These are phyloP conservation scores for Antheraea mylitta DNA, from an alignment of 1,140 invertebrate species.

Conservation along the genomic window DNA sequence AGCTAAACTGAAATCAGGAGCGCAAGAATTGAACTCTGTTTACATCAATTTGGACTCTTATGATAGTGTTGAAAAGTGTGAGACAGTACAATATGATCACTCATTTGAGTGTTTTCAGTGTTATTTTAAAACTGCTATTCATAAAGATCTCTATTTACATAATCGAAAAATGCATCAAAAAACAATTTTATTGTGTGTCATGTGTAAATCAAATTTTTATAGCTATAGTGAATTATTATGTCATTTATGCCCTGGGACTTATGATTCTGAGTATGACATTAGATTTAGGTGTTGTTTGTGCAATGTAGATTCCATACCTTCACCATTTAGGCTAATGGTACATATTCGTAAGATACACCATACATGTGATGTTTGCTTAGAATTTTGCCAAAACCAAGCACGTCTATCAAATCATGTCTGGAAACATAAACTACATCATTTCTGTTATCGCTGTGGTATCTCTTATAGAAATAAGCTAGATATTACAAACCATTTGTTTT, in stretches of 20 bases:
- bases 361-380: conserved; percentile 91
- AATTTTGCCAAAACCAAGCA: conserved; percentile 87
- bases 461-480: conserved; percentile 92
- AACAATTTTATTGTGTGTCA: conserved; percentile 87
- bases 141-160: conserved; percentile 91
- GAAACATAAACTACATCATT: conserved; percentile 92
- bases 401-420: conserved; percentile 90
- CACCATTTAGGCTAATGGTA: conserved; percentile 91
- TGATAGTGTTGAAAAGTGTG: conserved; percentile 78
- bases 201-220: conserved; percentile 92
- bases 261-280: conserved; percentile 83
- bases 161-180: conserved; percentile 92
- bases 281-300: conserved; percentile 87
- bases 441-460: conserved; percentile 91
- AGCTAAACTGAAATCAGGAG: conserved; percentile 81
- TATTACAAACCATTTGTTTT: conserved; percentile 92
- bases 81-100: conserved; percentile 77
- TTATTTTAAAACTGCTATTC: conserved; percentile 85
- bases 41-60: conserved; percentile 87
- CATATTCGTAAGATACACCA: conserved; percentile 90
- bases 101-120: conserved; percentile 92
- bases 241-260: conserved; percentile 89
- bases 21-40: conserved; percentile 80
- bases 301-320: conserved; percentile 85
- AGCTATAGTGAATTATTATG: conserved; percentile 91